Conservation (phyloP, 1,140 invertebrate species). For the Plutomurus gul region DNA sequence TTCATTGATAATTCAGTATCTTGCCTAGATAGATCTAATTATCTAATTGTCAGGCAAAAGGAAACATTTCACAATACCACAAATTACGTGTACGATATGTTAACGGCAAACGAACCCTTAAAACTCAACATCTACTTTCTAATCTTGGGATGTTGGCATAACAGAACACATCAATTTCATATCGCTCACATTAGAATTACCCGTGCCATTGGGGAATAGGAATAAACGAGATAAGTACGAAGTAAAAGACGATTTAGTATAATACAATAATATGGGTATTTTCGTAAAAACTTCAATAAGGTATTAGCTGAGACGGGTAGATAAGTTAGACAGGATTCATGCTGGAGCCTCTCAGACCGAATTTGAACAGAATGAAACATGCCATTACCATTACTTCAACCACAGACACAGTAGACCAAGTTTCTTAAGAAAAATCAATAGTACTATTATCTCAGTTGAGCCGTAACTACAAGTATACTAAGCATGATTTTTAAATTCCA, state of each 20-base stretch:
- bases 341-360: no score
- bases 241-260: no score
- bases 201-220: background rate
- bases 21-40: background rate
- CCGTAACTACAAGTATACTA: no score
- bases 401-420: background rate
- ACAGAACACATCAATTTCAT: background rate
- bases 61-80: background rate
- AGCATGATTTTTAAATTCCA: background rate
- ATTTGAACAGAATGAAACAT: background rate
- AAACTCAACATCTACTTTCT: background rate
- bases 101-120: background rate
- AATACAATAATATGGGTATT: no score
- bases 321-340: no score
- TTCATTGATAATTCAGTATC: background rate
- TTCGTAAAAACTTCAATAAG: no score
- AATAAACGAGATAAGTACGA: background rate
- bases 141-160: background rate
- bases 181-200: slow-evolving; percentile 7
- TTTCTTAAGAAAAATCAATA: background rate
- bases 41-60: background rate
- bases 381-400: background rate
- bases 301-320: no score
- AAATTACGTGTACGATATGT: background rate
- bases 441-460: background rate